Evolutionary conservation across 2,888 invertebrate species (phyloP), one percentile per base, ranked within the genome.

Genomic region (Phyto melanocephala): DNA sequence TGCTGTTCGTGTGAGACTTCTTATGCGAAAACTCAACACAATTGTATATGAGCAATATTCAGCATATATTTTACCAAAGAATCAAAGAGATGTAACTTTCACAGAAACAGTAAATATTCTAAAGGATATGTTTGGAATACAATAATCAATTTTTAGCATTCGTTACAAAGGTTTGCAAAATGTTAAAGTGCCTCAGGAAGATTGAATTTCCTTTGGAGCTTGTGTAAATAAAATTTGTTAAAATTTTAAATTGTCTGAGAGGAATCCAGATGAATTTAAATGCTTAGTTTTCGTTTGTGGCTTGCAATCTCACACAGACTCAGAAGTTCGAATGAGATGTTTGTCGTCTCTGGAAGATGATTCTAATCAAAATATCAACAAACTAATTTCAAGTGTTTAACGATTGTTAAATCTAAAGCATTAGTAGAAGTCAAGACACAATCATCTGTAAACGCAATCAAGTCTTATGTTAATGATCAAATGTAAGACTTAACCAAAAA

Each of bases 111-210:
- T 62, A 3, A 58, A 60, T 2, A 74, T 62, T 22, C 15, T 74
- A 4, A 74, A 62, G 8, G 52, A 50, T 4, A 74, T 74, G 20
- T 74, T 52, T 37, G 74, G 74, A 22, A 20, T 63, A n/a, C 62
- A 74, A 15, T 62, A 62, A 37, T 72, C 60, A 8, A 15, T 72
- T 24, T 74, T 74, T 11, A 74, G 60, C 17, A 28, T 24, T 4
- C 62, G 74, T 5, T 74, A 63, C 15, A 60, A 62, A 35, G 62
- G 74, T 20, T 37, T 62, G 11, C 58, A 72, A 62, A 47, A 37
- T 0, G 24, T 37, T 8, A 72, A 72, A 37, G 35, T 8, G 52
- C 50, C 62, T 10, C 24, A 33, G 6, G 72, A 60, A 45, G 60
- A 60, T 58, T 47, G 33, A 37, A 45, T 72, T 50, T 50, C 72